A percentile compares a stretch with the other conserved stretches of the same genome.
Evolutionary conservation across 2,888 invertebrate species (phyloP).

Genomic region (Hirtodrosophila cameraria): DNA sequence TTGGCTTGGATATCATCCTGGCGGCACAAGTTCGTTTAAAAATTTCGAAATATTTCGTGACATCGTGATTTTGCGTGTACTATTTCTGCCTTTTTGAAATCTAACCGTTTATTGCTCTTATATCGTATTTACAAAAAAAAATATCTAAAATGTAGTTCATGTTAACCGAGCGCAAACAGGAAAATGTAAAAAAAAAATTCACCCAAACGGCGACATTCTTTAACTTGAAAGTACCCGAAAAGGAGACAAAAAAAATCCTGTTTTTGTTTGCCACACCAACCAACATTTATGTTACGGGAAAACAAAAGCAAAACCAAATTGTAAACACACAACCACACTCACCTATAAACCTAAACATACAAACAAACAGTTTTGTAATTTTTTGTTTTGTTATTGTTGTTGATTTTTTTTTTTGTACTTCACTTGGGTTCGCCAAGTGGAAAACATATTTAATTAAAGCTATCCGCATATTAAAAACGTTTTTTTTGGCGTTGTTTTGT

Average conservation of each 20-base stretch:
- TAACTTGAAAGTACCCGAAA: slow-evolving; percentile 14
- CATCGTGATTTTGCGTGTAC: no score
- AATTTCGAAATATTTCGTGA: no score
- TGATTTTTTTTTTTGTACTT: slow-evolving; percentile 25
- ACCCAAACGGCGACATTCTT: slow-evolving; percentile 2
- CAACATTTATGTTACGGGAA: slow-evolving; percentile 63
- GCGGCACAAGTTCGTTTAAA: no score
- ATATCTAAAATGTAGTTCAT: no score
- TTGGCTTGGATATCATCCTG: no score
- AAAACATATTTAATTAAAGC: slow-evolving; percentile 80
- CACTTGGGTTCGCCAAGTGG: slow-evolving; percentile 68
- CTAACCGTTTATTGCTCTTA: no score
- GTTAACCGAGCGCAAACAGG: not conserved
- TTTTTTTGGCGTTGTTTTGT: slow-evolving; percentile 33
- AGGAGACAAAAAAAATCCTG: slow-evolving; percentile 31
- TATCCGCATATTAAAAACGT: slow-evolving; percentile 80
- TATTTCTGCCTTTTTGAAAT: no score
- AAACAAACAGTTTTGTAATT: slow-evolving; percentile 25
- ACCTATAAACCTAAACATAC: slow-evolving; percentile 13
- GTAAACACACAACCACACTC: slow-evolving; percentile 30
- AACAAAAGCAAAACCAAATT: slow-evolving; percentile 40
- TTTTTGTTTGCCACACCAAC: slow-evolving; percentile 55
- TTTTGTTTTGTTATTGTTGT: slow-evolving; percentile 32
- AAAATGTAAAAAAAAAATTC: not conserved
- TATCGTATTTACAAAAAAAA: no score